These are phyloP conservation scores for Chironomus riparius DNA, from an alignment of 2,888 invertebrate genomes.

Conservation along the genomic window DNA sequence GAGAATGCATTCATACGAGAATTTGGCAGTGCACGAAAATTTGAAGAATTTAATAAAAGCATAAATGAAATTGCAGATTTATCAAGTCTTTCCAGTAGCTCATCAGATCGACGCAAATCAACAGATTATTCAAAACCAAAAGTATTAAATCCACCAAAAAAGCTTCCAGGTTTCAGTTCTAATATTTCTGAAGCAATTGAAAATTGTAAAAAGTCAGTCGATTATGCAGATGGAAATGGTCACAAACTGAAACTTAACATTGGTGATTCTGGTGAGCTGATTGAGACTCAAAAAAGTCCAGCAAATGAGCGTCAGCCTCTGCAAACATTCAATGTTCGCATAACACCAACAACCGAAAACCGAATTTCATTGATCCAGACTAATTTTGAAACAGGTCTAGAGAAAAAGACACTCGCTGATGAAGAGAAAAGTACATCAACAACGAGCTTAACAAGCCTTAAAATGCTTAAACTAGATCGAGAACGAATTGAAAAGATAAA, in stretches of 20 bases:
- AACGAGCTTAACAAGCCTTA: conserved; percentile 36
- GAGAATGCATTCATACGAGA: conserved; percentile 65
- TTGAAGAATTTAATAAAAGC: conserved; percentile 32
- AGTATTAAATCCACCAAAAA: conserved; percentile 49
- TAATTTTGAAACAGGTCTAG: conserved; percentile 33
- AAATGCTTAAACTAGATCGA: conserved; percentile 54
- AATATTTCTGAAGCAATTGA: conserved; percentile 9
- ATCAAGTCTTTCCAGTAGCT: conserved; percentile 30
- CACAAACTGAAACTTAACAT: conserved; percentile 33
- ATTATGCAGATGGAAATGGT: conserved; percentile 30
- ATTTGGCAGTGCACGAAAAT: conserved; percentile 44
- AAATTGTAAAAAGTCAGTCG: conserved; percentile 5
- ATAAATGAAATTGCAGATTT: conserved; percentile 33
- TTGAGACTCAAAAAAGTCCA: conserved; percentile 28
- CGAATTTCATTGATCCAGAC: conserved; percentile 52
- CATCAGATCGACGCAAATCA: conserved; percentile 46
- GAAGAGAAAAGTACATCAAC: conserved; percentile 37
- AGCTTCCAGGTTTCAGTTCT: conserved; percentile 40
- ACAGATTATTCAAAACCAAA: conserved; percentile 53
- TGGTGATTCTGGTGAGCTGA: neutral
- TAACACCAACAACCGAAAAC: conserved; percentile 53
- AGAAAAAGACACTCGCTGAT: conserved; percentile 33
- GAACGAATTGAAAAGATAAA: conserved; percentile 86
- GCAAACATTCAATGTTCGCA: conserved; percentile 37
- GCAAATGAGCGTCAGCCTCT: conserved; percentile 30